Evolutionary conservation across 1,140 invertebrate genomes (phyloP), one percentile per base, ranked within the genome.

Genomic region (Penaeus japonicus): DNA sequence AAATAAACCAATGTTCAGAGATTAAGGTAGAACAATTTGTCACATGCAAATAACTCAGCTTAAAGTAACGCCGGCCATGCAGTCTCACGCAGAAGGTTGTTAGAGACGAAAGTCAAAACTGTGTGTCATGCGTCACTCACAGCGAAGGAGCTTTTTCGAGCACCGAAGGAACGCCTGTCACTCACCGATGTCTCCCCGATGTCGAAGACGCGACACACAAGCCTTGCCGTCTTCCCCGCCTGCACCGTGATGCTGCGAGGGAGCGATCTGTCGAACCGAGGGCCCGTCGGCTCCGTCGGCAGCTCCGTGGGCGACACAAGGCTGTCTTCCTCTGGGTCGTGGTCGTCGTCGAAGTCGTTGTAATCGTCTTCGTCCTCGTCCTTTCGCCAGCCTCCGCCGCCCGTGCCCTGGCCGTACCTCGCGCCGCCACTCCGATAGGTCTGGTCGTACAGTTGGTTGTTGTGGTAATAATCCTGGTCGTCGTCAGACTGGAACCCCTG

Each of bases 101-200:
- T 47, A 47, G 47, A 47, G 47, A 47, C 15, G 47, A 47, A 47
- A 47, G 70, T 27, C n/a, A 73, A n/a, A 73, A 27, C n/a, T 73
- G 24, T 15, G 70, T 15, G 70, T 4, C 70, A 27, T 73, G 12
- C 27, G 30, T 18, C 20, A 73, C 35, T 27, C 70, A 30, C 27
- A n/a, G 2, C 4, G 35, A 24, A n/a, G 35, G 18, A 73, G 4
- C 3, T 0, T 7, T 3, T 12, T n/a, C 18, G 7, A 32, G 22
- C 18, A 12, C 1, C 20, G 20, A 73, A n/a, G 70, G 24, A 27
- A 32, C n/a, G 27, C 22, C 18, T 27, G 65, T 18, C 35, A 82
- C 85, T 87, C 62, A 87, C 85, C 59, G 85, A 87, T 35, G 81
- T 87, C 54, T 87, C 85, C 2, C 79, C 85, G 55, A 87, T 65